Evolutionary conservation across 2,888 invertebrate species (phyloP), one percentile per base, ranked within the genome.

Genomic region (Ctenicera cuprea): DNA sequence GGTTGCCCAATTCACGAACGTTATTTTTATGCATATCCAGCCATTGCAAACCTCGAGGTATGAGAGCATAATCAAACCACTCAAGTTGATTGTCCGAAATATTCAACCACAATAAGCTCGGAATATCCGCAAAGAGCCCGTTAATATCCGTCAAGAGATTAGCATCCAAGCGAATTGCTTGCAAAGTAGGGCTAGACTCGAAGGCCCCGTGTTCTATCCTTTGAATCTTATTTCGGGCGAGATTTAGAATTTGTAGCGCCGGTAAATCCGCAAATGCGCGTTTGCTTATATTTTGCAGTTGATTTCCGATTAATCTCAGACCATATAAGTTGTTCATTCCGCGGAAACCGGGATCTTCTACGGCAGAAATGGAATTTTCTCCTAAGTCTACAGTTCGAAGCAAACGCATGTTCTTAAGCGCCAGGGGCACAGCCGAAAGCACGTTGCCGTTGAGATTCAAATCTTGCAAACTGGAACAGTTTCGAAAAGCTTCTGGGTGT

Each of bases 381-480:
- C 96, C 97, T 80, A 98, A 89, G 88, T 97, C 96, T 75, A 98
- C 92, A 61, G 95, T 95, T 85, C 94, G 91, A 82, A 98, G 88
- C 82, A 96, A 89, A 78, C 94, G 91, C 94, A 97, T 94, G 87
- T 95, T 94, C 85, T 93, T 91, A 74, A 97, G 87, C 22, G 96
- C 96, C 82, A 92, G 87, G 52, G 97, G 97, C 81, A 96, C 92
- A 81, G 91, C 90, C 84, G 93, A 93, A 82, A 97, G 89, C 83
- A 92, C 91, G 88, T 97, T 97, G 74, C 94, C 95, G 87, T 95
- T 96, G 83, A 97, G 89, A 89, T 96, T 95, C 80, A 97, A 90
- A 88, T 97, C 97, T 88, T 96, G 94, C 83, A 97, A 89, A 76
- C 95, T 94, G 79, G 95, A 96, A 85, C 96, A 96, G 88, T 97